These are phyloP conservation scores for Circaetus cinerascens DNA, from an alignment of 2,113 vertebrate species.

Conservation along the genomic window DNA sequence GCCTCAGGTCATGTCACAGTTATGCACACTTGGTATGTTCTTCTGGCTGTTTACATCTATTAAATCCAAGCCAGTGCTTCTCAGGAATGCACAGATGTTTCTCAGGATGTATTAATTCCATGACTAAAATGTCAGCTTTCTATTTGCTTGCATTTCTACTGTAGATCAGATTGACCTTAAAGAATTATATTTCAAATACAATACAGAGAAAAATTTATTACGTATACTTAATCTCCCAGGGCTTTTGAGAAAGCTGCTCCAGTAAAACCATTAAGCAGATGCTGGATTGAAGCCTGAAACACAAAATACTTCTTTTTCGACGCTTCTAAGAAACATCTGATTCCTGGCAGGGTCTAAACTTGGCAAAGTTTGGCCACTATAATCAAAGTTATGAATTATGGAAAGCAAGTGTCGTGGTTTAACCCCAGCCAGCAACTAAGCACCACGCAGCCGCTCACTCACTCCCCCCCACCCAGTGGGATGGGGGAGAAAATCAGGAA, in stretches of 20 bases:
- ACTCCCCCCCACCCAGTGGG: no score
- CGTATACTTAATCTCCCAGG: not conserved
- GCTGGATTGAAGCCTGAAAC: not conserved
- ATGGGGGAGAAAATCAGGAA: no score
- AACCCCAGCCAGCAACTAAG: no score
- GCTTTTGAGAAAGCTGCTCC: not conserved
- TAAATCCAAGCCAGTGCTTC: not conserved
- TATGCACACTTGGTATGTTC: not conserved
- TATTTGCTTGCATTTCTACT: not conserved
- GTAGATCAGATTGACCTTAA: not conserved
- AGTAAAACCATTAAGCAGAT: not conserved
- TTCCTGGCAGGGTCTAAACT: not conserved
- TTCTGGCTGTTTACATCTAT: not conserved
- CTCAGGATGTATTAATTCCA: not conserved
- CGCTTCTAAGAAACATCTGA: not conserved
- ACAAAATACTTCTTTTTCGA: not conserved
- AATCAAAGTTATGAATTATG: not conserved
- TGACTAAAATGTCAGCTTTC: not conserved
- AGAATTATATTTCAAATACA: not conserved
- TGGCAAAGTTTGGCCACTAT: not conserved
- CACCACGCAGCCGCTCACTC: no score
- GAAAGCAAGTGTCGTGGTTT: no score
- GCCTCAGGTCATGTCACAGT: not conserved
- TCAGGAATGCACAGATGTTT: constrained; percentile 32
- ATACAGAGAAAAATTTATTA: not conserved